A percentile compares a stretch with the other conserved stretches of the same genome.
phyloP scores from a whole-genome alignment of 2,888 invertebrate genomes.

The Scrobipalpa atriplicella region DNA sequence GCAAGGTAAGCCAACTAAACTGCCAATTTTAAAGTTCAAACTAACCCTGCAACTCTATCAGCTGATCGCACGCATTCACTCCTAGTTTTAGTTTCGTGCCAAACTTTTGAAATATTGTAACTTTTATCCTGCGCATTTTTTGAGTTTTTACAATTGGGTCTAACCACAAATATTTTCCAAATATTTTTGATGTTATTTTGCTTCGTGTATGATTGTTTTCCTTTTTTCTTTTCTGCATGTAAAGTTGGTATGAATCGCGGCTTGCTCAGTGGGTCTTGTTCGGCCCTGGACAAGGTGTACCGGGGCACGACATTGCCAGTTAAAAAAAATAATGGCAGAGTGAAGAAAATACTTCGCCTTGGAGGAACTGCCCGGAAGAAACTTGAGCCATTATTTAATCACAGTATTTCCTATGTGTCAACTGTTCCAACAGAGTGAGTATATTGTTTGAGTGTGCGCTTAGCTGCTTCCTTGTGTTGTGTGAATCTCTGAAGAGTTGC shows the following conservation, averaged over 20 bases:
- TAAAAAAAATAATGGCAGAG: slow-evolving; percentile 72
- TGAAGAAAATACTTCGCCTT: slow-evolving; percentile 83
- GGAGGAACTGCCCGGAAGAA: slow-evolving; percentile 66
- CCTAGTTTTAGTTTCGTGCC: slow-evolving; percentile 17
- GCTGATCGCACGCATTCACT: slow-evolving; percentile 24
- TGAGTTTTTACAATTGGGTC: not conserved
- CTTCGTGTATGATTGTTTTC: slow-evolving; percentile 45
- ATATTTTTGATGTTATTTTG: slow-evolving; percentile 37
- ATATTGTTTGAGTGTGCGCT: slow-evolving; percentile 30
- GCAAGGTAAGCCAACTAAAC: slow-evolving; percentile 9
- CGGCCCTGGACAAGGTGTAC: slow-evolving; percentile 85
- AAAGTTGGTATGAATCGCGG: slow-evolving; percentile 84
- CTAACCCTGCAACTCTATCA: slow-evolving; percentile 14
- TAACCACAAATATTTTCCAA: not conserved
- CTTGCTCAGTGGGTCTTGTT: slow-evolving; percentile 84
- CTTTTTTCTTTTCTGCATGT: slow-evolving; percentile 53
- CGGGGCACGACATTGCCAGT: slow-evolving; percentile 82
- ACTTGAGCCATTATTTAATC: slow-evolving; percentile 50
- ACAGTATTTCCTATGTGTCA: slow-evolving; percentile 41
- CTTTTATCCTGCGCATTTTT: slow-evolving; percentile 29
- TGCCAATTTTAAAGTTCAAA: slow-evolving; percentile 16
- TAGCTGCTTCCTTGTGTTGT: slow-evolving; percentile 31
- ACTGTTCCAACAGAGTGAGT: not conserved
- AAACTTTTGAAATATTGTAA: slow-evolving; percentile 26
- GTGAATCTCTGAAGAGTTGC: not conserved